These are phyloP conservation scores for Meriones psammophilus DNA, from an alignment of 2,797 vertebrate species.

Conservation along the genomic window DNA sequence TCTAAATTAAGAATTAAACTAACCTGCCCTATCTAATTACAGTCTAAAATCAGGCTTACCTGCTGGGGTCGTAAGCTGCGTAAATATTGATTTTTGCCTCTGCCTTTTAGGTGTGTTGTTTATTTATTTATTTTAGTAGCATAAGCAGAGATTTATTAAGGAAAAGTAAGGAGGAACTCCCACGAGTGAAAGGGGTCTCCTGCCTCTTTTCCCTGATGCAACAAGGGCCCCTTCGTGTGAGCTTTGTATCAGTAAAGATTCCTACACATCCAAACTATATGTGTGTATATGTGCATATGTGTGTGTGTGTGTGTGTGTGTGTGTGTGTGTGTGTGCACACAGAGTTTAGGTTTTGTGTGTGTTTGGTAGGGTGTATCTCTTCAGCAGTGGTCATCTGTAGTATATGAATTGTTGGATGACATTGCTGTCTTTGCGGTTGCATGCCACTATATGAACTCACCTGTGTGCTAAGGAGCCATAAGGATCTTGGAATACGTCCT, in stretches of 20 bases:
- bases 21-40: constrained; percentile 54
- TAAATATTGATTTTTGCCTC: constrained; percentile 1
- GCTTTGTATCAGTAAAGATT: background rate
- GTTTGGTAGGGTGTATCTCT: background rate
- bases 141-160: background rate
- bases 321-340: too few species aligned
- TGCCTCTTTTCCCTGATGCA: background rate
- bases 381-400: background rate
- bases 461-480: background rate
- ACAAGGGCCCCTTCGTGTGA: background rate
- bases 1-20: constrained; percentile 63
- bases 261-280: background rate
- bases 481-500: background rate
- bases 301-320: too few species aligned
- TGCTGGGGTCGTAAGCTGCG: background rate
- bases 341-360: background rate
- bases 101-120: background rate
- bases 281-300: background rate
- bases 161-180: background rate
- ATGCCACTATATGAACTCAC: background rate
- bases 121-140: background rate
- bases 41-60: constrained; percentile 14
- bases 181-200: background rate
- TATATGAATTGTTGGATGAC: background rate
- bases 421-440: background rate